Evolutionary conservation across 2,113 vertebrate species (phyloP).

Genomic region (Gallinago media): DNA sequence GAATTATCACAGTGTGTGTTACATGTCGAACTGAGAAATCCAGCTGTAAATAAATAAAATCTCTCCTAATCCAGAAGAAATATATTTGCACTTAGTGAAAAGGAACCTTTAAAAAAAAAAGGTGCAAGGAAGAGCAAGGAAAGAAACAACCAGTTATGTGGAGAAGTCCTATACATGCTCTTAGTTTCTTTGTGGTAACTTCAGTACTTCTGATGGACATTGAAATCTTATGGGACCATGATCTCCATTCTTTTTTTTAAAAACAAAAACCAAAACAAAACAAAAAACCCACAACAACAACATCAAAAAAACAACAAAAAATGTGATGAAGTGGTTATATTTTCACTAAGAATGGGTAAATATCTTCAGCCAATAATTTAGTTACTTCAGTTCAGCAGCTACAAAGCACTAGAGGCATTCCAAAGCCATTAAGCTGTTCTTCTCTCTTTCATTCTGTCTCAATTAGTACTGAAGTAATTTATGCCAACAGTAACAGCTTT

Average conservation of each 20-base stretch:
- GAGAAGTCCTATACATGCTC: not conserved
- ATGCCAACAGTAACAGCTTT: not conserved
- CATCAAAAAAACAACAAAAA: too few relatives aligned
- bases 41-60: not conserved
- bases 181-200: not conserved
- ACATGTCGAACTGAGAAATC: not conserved
- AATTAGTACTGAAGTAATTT: not conserved
- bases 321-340: not conserved
- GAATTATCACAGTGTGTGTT: not conserved
- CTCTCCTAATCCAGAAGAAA: not conserved
- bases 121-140: not conserved
- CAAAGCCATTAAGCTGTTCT: not conserved
- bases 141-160: not conserved
- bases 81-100: not conserved
- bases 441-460: not conserved
- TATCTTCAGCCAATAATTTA: not conserved
- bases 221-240: not conserved
- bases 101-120: not conserved
- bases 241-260: too few relatives aligned
- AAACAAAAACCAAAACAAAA: not conserved
- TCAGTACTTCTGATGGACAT: not conserved
- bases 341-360: not conserved
- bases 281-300: too few relatives aligned
- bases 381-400: not conserved
- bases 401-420: not conserved